phyloP scores from a whole-genome alignment of 2,888 invertebrate species.

The Aphodius sticticus region DNA sequence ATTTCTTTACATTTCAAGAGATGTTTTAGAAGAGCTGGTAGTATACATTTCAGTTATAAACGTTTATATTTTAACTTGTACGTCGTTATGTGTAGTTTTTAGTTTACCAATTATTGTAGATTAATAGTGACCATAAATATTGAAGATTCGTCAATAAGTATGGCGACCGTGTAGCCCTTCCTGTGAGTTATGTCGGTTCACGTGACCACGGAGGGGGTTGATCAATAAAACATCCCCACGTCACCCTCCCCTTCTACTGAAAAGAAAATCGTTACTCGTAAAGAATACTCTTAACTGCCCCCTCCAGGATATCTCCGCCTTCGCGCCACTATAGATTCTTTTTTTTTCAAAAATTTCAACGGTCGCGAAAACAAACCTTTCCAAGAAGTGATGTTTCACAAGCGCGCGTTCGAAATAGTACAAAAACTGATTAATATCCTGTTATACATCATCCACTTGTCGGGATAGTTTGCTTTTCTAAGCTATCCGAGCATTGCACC shows the following conservation, averaged over 20 bases:
- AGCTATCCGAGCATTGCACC: slow-evolving; percentile 26
- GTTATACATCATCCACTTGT: slow-evolving; percentile 4
- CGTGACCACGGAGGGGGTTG: slow-evolving; percentile 62
- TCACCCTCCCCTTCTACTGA: slow-evolving; percentile 54
- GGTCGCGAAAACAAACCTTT: background rate
- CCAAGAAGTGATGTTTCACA: background rate
- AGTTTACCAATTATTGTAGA: too few relatives aligned
- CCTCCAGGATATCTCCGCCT: background rate
- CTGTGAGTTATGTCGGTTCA: slow-evolving; percentile 59
- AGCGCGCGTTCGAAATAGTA: background rate
- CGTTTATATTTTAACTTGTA: too few relatives aligned
- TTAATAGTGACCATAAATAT: background rate
- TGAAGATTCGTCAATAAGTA: background rate
- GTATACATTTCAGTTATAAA: too few relatives aligned
- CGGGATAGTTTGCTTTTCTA: background rate
- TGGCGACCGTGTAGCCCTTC: slow-evolving; percentile 51
- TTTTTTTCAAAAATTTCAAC: background rate
- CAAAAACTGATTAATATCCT: slow-evolving; percentile 4
- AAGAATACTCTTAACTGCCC: slow-evolving; percentile 51
- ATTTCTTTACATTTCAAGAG: too few relatives aligned
- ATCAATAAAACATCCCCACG: slow-evolving; percentile 66
- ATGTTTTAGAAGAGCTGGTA: too few relatives aligned
- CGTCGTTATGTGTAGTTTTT: too few relatives aligned
- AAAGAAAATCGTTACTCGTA: slow-evolving; percentile 61
- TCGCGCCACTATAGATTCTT: background rate